phyloP scores from a whole-genome alignment of 2,113 vertebrate genomes.

The Aix galericulata region DNA sequence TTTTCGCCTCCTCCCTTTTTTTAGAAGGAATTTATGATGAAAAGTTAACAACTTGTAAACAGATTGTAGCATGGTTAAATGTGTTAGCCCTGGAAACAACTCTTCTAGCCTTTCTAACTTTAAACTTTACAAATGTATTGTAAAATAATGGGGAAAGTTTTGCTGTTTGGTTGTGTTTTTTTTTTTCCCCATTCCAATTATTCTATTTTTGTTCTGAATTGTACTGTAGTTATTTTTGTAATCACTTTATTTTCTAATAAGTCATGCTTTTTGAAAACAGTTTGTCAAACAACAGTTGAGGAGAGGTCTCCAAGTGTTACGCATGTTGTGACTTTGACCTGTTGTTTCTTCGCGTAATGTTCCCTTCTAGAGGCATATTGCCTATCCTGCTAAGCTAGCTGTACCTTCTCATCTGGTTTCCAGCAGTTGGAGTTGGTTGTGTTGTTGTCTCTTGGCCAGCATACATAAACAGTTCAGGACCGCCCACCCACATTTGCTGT shows the following conservation, averaged over 20 bases:
- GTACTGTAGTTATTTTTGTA: not conserved
- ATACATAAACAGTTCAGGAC: conserved; percentile 61
- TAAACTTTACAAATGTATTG: not conserved
- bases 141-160: not conserved
- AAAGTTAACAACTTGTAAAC: not conserved
- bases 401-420: conserved; percentile 71
- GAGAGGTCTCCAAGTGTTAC: not conserved
- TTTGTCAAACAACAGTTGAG: not conserved
- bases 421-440: conserved; percentile 67
- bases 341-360: not conserved
- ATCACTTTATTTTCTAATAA: not conserved
- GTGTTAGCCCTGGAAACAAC: not conserved
- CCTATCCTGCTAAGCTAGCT: not conserved
- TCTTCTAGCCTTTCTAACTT: not conserved
- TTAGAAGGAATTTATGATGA: not conserved
- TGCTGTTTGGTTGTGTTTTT: too few species aligned
- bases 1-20: not conserved
- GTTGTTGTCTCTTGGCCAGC: conserved; percentile 55
- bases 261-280: not conserved
- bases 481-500: conserved; percentile 60
- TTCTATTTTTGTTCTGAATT: not conserved
- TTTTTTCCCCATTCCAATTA: fast-evolving
- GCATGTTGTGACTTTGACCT: not conserved
- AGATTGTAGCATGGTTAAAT: not conserved
- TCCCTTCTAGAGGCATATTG: not conserved